Percentiles rank a stretch among this genome's conserved stretches.
These are phyloP conservation scores for Hypomecis atomaria DNA, from an alignment of 2,888 invertebrate genomes.

Conservation along the genomic window DNA sequence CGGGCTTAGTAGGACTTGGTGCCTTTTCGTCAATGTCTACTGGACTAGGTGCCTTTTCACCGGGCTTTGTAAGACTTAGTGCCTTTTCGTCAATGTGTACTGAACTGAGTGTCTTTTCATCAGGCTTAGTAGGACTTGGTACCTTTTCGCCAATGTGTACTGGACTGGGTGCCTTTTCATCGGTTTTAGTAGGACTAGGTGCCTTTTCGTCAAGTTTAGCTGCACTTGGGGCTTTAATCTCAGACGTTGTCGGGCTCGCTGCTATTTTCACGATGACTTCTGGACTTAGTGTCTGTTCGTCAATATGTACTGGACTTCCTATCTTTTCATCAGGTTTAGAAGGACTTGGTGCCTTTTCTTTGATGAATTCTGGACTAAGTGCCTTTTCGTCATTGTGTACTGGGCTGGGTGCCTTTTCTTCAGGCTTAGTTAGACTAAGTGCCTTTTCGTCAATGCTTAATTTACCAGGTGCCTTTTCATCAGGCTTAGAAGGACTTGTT, in stretches of 20 bases:
- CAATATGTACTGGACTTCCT: too few relatives aligned
- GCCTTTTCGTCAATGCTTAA: slow-evolving; percentile 18
- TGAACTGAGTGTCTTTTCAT: neutral
- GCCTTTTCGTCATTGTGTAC: slow-evolving; percentile 10
- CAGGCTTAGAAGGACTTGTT: neutral
- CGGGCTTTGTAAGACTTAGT: too few relatives aligned
- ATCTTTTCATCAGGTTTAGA: neutral
- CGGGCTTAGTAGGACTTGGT: too few relatives aligned
- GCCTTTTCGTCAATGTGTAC: neutral
- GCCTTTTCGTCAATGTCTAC: neutral
- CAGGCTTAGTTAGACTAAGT: slow-evolving; percentile 14
- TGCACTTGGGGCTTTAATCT: neutral
- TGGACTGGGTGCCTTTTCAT: neutral
- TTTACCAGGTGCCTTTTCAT: slow-evolving; percentile 6
- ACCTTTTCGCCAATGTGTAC: neutral
- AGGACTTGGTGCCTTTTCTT: neutral
- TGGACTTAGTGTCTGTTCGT: neutral
- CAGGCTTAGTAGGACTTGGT: neutral
- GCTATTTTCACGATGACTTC: neutral
- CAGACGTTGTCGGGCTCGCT: too few relatives aligned
- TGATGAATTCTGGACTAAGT: neutral
- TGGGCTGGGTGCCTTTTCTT: slow-evolving; percentile 17
- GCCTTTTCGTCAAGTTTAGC: neutral
- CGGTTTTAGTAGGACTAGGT: too few relatives aligned
- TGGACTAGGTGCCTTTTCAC: too few relatives aligned